These are phyloP conservation scores for Strigamia maritima DNA, from an alignment of 2,888 invertebrate species.

Conservation along the genomic window DNA sequence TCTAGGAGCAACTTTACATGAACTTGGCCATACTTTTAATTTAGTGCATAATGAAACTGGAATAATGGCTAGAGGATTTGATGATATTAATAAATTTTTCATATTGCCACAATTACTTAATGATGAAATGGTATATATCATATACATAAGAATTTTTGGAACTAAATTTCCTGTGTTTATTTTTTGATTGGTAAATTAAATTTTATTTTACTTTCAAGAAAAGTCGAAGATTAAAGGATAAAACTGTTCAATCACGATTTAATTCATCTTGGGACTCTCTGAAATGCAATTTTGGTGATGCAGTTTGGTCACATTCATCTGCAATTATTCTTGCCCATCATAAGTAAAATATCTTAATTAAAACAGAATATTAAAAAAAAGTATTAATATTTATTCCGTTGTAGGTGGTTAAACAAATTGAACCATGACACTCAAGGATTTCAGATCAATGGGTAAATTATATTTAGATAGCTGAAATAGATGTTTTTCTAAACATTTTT, in stretches of 20 bases:
- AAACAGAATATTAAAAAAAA: not conserved
- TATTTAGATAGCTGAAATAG: too few species aligned
- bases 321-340: not conserved
- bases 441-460: not conserved
- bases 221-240: not conserved
- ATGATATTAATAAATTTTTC: constrained; percentile 75
- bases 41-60: constrained; percentile 86
- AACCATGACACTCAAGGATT: not conserved
- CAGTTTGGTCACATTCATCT: not conserved
- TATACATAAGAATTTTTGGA: not conserved
- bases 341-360: not conserved
- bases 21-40: constrained; percentile 90
- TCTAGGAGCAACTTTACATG: constrained; percentile 86
- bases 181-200: not conserved
- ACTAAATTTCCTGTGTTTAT: not conserved
- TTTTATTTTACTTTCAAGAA: not conserved
- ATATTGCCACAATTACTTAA: constrained; percentile 43
- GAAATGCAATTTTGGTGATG: not conserved
- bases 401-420: not conserved
- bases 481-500: too few species aligned
- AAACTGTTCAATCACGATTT: not conserved
- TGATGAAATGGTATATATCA: not conserved
- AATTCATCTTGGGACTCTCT: not conserved
- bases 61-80: constrained; percentile 89
- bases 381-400: not conserved